phyloP scores from a whole-genome alignment of 2,113 vertebrate genomes.

The Aegotheles bennettii region DNA sequence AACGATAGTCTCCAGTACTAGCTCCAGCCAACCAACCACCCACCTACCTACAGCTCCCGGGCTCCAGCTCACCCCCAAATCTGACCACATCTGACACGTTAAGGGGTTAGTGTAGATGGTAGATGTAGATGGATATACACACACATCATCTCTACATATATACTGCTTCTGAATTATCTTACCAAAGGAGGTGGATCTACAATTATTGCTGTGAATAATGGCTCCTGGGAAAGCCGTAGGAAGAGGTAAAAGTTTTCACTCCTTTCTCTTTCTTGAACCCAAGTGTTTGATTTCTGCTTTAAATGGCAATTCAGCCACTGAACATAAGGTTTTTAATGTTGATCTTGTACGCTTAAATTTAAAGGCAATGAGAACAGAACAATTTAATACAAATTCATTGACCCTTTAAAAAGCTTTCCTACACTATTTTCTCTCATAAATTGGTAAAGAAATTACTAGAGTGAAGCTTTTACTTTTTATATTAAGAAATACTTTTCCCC shows the following conservation, averaged over 20 bases:
- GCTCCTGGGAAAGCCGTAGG: not conserved
- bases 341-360: constrained; percentile 3
- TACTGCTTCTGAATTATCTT: not conserved
- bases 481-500: not conserved
- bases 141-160: not conserved
- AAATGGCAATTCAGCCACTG: not conserved
- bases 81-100: not conserved
- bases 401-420: constrained; percentile 36
- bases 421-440: not conserved
- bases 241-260: not conserved
- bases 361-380: not conserved
- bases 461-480: constrained; percentile 1
- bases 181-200: not conserved
- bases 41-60: not conserved
- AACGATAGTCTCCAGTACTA: not conserved
- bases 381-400: constrained; percentile 36
- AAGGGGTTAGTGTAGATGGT: not conserved
- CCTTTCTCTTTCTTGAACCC: not conserved
- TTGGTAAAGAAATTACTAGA: constrained; percentile 32
- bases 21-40: not conserved
- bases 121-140: too few species aligned
- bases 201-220: not conserved
- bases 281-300: not conserved
- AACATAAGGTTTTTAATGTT: not conserved
- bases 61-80: not conserved